Evolutionary conservation across 2,888 invertebrate species (phyloP), one percentile per base, ranked within the genome.

Genomic region (Augochlorella aurata): DNA sequence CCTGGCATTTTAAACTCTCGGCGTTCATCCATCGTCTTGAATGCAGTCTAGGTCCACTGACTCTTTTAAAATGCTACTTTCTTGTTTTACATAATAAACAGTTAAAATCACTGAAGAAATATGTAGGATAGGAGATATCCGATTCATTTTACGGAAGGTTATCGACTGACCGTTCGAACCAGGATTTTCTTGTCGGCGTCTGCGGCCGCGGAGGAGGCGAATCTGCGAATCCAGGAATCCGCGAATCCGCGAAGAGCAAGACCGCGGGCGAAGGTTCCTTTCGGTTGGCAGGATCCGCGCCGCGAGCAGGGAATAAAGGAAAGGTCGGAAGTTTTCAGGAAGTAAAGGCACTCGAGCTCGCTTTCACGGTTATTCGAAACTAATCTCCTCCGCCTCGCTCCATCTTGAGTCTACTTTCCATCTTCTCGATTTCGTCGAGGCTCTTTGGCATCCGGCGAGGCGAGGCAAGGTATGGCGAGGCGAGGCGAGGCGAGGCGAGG

Each of bases 391-490:
- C 80, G 29, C 58, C 67, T 24, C 50, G 61, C 18, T 18, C 58
- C 72, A 52, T 80, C 82, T 80, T 77, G 63, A 75, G 70, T 77
- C 77, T 76, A 70, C 84, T 81, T 79, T 77, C 75, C 81, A 72
- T 84, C 74, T 85, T 86, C 86, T 84, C 86, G 82, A 89, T 88
- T 86, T 84, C 74, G 84, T 78, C 85, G 85, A 82, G 84, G 38
- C 77, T 49, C 76, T 71, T 68, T 18, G 63, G 63, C 63, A 63
- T 38, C 44, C 63, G 44, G 38, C 63, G 69, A 50, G 16, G n/a
- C 54, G 61, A 38, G 38, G 38, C 38, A 38, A 38, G 38, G 38
- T 38, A 38, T 7, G 38, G 38, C 38, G 38, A 38, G 38, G 5
- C 38, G 38, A 7, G 38, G 5, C 38, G 38, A 38, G 38, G 38